Base-by-base conservation (phyloP, 2,888 invertebrate genomes). In the Elmis aenea region DNA sequence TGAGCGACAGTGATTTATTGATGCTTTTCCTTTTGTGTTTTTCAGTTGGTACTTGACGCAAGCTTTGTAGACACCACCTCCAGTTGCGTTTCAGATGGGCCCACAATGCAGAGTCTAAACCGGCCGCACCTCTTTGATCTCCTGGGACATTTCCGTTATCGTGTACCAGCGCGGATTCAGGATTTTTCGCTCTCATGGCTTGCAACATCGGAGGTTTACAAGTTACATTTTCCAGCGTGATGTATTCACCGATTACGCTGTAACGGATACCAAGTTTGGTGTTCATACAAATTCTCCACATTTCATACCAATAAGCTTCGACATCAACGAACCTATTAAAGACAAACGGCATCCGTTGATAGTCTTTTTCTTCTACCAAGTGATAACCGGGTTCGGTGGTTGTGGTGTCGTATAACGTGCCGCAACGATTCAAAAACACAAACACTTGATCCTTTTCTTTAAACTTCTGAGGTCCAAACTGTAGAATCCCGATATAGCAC, bases 381-480 rank as follows among this genome's bases (percentile, higher is more conserved):
- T 77, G 70, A 54, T 83, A 85, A 5, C 79, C 77, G 0, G 74
- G 71, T 1, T 71, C 68, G 0, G 80, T 80, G 0, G 72, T 66
- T 0, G 75, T 77, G 0, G 87, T 87, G 55, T 88, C 83, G 35
- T 77, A 56, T 2, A 87, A 49, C 20, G 71, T 66, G 0, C 78
- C 76, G 12, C 67, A 70, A 2, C 69, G 69, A 60, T 88, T 87
- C 0, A 87, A 36, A 54, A 78, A 87, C 3, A 86, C 57, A 48
- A 78, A 81, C n/a, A 81, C 74, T 69, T 79, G 81, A 57, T 77
- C 82, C 55, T 77, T 85, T 48, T 83, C 81, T 51, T 81, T 79
- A 15, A 74, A 64, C 27, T 71, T 66, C 39, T 79, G 75, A 0
- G 80, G 76, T 0, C 82, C 81, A 51, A 83, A 77, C 52, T 86